Percentiles rank a stretch among this genome's conserved stretches.
Evolutionary conservation across 2,797 vertebrate genomes (phyloP).

Genomic region (Leptatherina wallacei): DNA sequence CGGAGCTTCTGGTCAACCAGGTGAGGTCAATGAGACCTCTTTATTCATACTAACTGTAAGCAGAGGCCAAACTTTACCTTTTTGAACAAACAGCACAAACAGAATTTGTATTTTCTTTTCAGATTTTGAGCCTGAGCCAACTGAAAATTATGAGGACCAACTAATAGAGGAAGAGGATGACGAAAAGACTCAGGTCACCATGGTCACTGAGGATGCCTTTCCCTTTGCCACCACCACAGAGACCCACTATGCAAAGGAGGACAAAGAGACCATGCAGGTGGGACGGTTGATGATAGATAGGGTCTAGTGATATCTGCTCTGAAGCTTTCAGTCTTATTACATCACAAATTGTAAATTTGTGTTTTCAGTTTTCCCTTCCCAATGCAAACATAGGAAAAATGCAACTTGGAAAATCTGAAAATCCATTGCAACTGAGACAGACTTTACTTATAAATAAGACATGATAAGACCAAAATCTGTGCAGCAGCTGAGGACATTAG

Average conservation of each 20-base stretch:
- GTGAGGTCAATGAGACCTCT: slow-evolving; percentile 52
- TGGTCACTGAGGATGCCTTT: slow-evolving; percentile 82
- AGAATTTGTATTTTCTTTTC: not conserved
- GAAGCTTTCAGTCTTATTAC: not conserved
- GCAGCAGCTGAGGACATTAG: not conserved
- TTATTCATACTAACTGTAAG: not conserved
- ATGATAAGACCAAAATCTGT: not conserved
- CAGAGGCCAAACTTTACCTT: not conserved
- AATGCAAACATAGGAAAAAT: not conserved
- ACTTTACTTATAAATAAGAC: not conserved
- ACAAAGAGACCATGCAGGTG: slow-evolving; percentile 77
- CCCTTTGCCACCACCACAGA: slow-evolving; percentile 74
- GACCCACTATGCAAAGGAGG: slow-evolving; percentile 82
- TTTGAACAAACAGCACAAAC: no score
- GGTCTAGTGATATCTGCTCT: not conserved
- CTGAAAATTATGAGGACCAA: slow-evolving; percentile 66
- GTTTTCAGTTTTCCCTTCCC: not conserved
- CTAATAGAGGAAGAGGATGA: slow-evolving; percentile 57
- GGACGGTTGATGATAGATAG: not conserved
- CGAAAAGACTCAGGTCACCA: slow-evolving; percentile 77
- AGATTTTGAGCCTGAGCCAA: slow-evolving; percentile 71
- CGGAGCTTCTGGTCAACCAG: slow-evolving; percentile 66
- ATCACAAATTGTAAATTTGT: not conserved
- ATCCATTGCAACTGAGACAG: not conserved
- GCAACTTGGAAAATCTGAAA: not conserved